Conservation (phyloP, 2,888 invertebrate species). For the Callimorpha dominula region DNA sequence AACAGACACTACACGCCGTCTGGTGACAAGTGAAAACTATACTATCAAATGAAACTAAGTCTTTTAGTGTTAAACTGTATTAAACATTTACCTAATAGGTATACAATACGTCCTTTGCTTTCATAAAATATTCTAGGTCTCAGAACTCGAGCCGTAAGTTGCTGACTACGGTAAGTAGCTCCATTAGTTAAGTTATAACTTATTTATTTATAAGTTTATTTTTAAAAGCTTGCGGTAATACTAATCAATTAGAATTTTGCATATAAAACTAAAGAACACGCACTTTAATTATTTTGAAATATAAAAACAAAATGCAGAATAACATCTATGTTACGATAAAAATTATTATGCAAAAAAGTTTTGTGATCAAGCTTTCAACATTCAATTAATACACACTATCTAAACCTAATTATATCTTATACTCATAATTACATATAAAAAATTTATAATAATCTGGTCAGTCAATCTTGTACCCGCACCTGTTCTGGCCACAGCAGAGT, state of each 20-base stretch:
- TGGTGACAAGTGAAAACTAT: constrained; percentile 44
- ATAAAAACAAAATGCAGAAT: constrained; percentile 34
- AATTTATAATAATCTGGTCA: constrained; percentile 77
- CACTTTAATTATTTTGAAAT: constrained; percentile 23
- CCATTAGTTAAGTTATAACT: constrained; percentile 49
- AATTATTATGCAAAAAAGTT: constrained; percentile 60
- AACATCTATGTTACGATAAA: constrained; percentile 46
- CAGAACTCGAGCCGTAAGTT: constrained; percentile 39
- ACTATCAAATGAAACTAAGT: constrained; percentile 65
- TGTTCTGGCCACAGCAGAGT: constrained; percentile 75
- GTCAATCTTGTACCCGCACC: constrained; percentile 73
- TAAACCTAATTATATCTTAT: constrained; percentile 67
- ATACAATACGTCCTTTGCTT: constrained; percentile 59
- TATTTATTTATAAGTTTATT: constrained; percentile 35
- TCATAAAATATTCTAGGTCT: constrained; percentile 53
- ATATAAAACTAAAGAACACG: constrained; percentile 17
- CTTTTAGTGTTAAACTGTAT: constrained; percentile 77
- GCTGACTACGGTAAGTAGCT: constrained; percentile 43
- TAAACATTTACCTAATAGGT: constrained; percentile 72
- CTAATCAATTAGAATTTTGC: constrained; percentile 20
- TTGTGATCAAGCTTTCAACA: constrained; percentile 70
- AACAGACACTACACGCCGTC: constrained; percentile 35
- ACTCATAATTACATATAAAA: constrained; percentile 73
- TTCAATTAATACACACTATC: constrained; percentile 72
- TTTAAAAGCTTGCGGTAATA: constrained; percentile 44